Base-by-base conservation (phyloP, 2,888 invertebrate species). In the Bursaphelenchus okinawaensis region DNA sequence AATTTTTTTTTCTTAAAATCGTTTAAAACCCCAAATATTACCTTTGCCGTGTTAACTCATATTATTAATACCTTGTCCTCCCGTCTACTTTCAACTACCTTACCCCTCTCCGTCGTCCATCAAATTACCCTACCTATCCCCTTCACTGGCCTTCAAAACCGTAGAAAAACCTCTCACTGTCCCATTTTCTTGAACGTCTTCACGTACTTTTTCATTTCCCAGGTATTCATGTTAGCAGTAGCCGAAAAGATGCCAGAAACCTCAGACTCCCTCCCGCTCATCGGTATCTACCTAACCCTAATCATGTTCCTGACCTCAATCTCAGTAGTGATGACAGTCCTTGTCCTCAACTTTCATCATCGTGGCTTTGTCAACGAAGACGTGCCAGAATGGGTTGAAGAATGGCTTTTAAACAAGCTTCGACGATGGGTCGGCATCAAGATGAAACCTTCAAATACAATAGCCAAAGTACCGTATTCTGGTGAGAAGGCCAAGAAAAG, bases 211-310 rank as follows among this genome's bases (percentile, higher is more conserved):
- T n/a, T n/a, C n/a, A n/a, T n/a, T 56, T 29, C 68, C 22, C 19
- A 68, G 68, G 72, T 75, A 40, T 87, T 87, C 79, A 86, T 87
- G 85, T 77, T 87, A 64, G 84, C 86, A 59, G 86, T 87, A 52
- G 87, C 87, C 1, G 87, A 87, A 78, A 86, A 87, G 78, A 85
- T 87, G 84, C 87, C 87, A 2, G 87, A 87, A 69, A 87, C 87
- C 1, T 86, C 86, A 0, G 87, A 87, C 75, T 86, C 86, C 62
- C 85, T 87, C 65, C 87, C 87, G 22, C 79, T 87, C 40, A 85
- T 87, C 66, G 86, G 87, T 16, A 86, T 87, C 62, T 87, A 87
- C 78, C 78, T 87, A 70, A 87, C 87, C 1, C 84, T 85, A 12
- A 87, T 87, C 40, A 87, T 87, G 87, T 85, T 85, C 27, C 84